Percentiles rank a stretch among this genome's conserved stretches.
Evolutionary conservation across 2,888 invertebrate genomes (phyloP).

Genomic region (Cremastinae sp.): DNA sequence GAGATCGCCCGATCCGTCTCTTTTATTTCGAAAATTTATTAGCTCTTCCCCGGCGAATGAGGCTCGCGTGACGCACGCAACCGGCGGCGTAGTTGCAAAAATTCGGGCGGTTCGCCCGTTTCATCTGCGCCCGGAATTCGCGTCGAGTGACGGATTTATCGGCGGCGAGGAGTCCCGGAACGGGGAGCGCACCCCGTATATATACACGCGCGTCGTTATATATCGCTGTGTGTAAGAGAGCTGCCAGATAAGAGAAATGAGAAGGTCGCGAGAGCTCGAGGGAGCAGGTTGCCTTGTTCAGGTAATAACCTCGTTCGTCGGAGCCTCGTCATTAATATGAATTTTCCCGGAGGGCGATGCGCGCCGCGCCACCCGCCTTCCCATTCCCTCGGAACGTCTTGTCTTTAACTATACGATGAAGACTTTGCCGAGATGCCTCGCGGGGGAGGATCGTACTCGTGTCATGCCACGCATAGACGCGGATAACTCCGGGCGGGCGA

Average conservation of each 20-base stretch:
- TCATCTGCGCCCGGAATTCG: background rate
- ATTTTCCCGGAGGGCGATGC: constrained; percentile 16
- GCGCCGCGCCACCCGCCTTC: background rate
- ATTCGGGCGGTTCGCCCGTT: background rate
- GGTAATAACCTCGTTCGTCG: background rate
- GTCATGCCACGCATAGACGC: background rate
- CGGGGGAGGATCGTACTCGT: constrained; percentile 6
- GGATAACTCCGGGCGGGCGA: too few relatives aligned
- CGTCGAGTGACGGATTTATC: background rate
- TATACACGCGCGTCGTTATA: too few relatives aligned
- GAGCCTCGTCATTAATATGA: constrained; percentile 15
- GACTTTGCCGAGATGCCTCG: constrained; percentile 13
- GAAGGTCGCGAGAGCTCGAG: background rate
- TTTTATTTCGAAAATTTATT: constrained; percentile 24
- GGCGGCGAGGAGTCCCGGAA: background rate
- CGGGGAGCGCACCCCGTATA: too few relatives aligned
- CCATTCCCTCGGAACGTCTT: background rate
- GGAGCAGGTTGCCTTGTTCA: too few relatives aligned
- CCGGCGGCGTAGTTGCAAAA: background rate
- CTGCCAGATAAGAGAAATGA: background rate
- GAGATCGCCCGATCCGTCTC: background rate
- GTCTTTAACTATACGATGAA: constrained; percentile 11
- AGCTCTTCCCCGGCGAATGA: constrained; percentile 10
- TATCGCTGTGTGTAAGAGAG: too few relatives aligned
- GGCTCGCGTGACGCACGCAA: constrained; percentile 4